These are phyloP conservation scores for Ptiloglossa arizonensis DNA, from an alignment of 1,140 invertebrate genomes.

Conservation along the genomic window DNA sequence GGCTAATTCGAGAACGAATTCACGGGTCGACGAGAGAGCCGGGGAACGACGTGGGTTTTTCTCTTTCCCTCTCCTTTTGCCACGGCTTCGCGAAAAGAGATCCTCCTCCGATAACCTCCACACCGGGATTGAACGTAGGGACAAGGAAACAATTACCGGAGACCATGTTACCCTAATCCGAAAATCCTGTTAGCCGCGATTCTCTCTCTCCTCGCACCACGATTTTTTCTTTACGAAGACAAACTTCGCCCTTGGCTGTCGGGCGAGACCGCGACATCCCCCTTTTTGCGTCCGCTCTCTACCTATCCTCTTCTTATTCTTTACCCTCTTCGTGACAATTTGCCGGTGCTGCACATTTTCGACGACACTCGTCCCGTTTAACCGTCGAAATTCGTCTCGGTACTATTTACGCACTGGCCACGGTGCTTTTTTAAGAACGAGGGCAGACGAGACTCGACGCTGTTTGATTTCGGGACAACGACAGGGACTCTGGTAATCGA, in stretches of 20 bases:
- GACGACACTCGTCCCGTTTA: not conserved
- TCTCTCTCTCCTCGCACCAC: slow-evolving; percentile 36
- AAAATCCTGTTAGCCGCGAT: slow-evolving; percentile 68
- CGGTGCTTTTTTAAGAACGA: no score
- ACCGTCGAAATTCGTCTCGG: no score
- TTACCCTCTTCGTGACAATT: slow-evolving; percentile 54
- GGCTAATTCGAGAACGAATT: slow-evolving; percentile 54
- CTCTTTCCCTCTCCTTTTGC: no score
- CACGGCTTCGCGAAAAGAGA: slow-evolving; percentile 27
- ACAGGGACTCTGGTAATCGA: no score
- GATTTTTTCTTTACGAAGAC: slow-evolving; percentile 57
- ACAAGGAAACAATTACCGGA: slow-evolving; percentile 69
- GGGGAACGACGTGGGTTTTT: slow-evolving; percentile 25
- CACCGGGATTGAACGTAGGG: slow-evolving; percentile 53
- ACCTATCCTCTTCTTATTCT: no score
- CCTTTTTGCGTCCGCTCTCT: no score
- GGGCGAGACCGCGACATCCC: slow-evolving; percentile 42
- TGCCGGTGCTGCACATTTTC: slow-evolving; percentile 45
- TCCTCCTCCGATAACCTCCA: slow-evolving; percentile 43
- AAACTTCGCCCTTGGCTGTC: slow-evolving; percentile 37
- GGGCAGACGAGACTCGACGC: no score
- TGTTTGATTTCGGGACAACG: no score
- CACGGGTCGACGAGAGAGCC: slow-evolving; percentile 11
- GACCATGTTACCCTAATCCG: slow-evolving; percentile 67
- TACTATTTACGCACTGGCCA: not conserved